Evolutionary conservation across 2,888 invertebrate genomes (phyloP), one percentile per base, ranked within the genome.

Genomic region (Notocelia uddmanniana): DNA sequence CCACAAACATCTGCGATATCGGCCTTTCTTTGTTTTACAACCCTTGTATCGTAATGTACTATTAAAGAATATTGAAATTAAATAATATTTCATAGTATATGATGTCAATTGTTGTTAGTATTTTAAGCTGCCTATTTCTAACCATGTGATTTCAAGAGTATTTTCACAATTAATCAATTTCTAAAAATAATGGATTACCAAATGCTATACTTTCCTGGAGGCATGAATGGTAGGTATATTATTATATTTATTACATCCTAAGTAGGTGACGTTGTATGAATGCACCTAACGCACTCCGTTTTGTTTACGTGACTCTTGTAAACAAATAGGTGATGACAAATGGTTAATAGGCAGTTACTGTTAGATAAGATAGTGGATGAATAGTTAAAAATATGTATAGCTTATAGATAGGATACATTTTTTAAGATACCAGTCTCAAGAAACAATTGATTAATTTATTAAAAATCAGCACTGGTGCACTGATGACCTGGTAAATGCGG

Each of bases 301-400:
- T 23, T 52, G 52, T 54, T 9, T 37, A 6, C 9, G 52, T 64
- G 52, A 54, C 37, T 37, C 64, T 21, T 37, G 21, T 64, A 54
- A 64, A 52, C 64, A 54, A 64, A n/a, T n/a, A 9, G 34, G 21
- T 37, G 63, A 50, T 63, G 63, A 34, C 48, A 34, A 63, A 63
- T n/a, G 21, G 19, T 34, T 37, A 19, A n/a, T 31, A 26, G 19
- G 60, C 23, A 60, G 15, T 60, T 52, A n/a, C 23, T 41, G 52
- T 52, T 41, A 54, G 60, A 60, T 69, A 60, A 60, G 68, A 68
- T 68, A 68, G 26, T 26, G 26, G 26, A 68, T 41, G 21, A 13
- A 19, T 48, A 34, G 8, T 21, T 64, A 37, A 15, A n/a, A n/a
- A n/a, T n/a, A n/a, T n/a, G n/a, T n/a, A n/a, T n/a, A n/a, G n/a